Percentiles rank a stretch among this genome's conserved stretches.
Evolutionary conservation across 2,113 vertebrate genomes (phyloP).

Genomic region (Halcyon senegalensis): DNA sequence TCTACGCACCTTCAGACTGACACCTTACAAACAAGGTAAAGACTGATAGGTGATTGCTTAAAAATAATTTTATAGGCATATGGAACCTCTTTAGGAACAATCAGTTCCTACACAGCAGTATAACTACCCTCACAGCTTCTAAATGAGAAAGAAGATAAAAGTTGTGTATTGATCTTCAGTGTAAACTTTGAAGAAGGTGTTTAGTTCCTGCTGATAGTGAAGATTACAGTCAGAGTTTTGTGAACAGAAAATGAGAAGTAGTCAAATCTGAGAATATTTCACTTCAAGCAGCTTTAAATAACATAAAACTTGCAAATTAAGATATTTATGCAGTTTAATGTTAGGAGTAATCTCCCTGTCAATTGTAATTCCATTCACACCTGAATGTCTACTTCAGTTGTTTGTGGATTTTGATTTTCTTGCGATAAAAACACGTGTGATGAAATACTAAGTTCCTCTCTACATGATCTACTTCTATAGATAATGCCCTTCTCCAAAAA

Average conservation of each 20-base stretch:
- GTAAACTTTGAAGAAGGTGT: constrained; percentile 39
- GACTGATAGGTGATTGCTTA: not conserved
- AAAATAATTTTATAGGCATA: not conserved
- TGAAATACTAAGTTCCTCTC: constrained; percentile 2
- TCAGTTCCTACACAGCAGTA: not conserved
- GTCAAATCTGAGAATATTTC: constrained; percentile 4
- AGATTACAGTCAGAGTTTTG: constrained; percentile 32
- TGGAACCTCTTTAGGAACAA: not conserved
- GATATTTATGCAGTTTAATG: not conserved
- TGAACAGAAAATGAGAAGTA: constrained; percentile 2
- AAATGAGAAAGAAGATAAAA: constrained; percentile 27
- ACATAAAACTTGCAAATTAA: constrained; percentile 11
- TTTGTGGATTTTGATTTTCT: not conserved
- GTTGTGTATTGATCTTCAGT: constrained; percentile 26
- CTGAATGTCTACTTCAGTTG: not conserved
- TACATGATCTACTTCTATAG: constrained; percentile 1
- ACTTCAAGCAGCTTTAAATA: constrained; percentile 48
- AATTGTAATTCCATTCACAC: not conserved
- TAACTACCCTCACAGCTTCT: not conserved
- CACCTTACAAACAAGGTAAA: not conserved
- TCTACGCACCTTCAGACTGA: not conserved
- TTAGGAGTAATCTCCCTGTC: not conserved
- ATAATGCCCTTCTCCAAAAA: constrained; percentile 47
- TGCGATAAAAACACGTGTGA: not conserved
- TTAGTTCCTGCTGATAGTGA: constrained; percentile 6